Conservation (phyloP, 2,797 vertebrate genomes). For the Echeneis naucrates region DNA sequence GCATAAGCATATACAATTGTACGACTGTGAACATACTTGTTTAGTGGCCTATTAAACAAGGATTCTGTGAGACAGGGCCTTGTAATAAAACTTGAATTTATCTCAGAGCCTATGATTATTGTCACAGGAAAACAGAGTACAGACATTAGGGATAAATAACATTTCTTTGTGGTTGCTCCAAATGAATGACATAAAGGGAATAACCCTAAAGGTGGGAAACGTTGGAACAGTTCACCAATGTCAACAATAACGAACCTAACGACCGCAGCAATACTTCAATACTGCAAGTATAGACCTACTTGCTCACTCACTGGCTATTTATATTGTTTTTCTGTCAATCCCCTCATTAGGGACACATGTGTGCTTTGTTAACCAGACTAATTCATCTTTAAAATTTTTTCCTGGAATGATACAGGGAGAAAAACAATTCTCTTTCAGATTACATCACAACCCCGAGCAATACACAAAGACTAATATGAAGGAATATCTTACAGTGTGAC, state of each 20-base stretch:
- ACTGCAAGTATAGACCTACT: conserved; percentile 20
- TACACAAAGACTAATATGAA: background rate
- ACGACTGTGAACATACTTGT: conserved; percentile 22
- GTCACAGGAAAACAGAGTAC: background rate
- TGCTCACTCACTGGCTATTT: conserved; percentile 18
- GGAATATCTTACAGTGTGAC: background rate
- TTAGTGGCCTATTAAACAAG: conserved; percentile 34
- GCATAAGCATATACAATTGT: conserved; percentile 17
- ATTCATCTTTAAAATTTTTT: conserved; percentile 13
- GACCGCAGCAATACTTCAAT: conserved; percentile 39
- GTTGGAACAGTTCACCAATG: conserved; percentile 21
- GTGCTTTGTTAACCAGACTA: conserved; percentile 3
- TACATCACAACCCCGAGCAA: background rate
- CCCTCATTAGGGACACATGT: conserved; percentile 13
- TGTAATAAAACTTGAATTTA: conserved; percentile 23
- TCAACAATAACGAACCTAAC: conserved; percentile 24
- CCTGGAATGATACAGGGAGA: background rate
- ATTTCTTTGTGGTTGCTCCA: background rate
- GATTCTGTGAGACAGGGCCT: conserved; percentile 10
- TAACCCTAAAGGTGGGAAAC: conserved; percentile 18
- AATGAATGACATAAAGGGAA: conserved; percentile 17
- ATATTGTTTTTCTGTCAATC: conserved; percentile 29
- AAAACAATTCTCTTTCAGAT: background rate
- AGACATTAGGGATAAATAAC: background rate
- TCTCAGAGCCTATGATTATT: conserved; percentile 23